Evolutionary conservation across 2,888 invertebrate genomes (phyloP).

Genomic region (Oxytorus armatus): DNA sequence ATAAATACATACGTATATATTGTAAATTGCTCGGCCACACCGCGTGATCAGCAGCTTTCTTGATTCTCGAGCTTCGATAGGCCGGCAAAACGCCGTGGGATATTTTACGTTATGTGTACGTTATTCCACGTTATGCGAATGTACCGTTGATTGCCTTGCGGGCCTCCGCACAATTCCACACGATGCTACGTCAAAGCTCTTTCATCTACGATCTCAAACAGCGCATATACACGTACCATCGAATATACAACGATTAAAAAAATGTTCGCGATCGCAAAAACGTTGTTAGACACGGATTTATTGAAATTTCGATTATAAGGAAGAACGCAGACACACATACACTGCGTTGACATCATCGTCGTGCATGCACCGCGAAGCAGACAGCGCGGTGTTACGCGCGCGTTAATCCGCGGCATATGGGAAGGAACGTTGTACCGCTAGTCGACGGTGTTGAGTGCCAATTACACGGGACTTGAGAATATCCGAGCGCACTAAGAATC

Average conservation of each 20-base stretch:
- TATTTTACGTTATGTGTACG: slow-evolving; percentile 66
- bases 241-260: no score
- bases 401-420: slow-evolving; percentile 54
- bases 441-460: slow-evolving; percentile 67
- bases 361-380: slow-evolving; percentile 29
- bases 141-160: slow-evolving; percentile 81
- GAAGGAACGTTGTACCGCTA: slow-evolving; percentile 65
- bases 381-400: slow-evolving; percentile 43
- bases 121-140: slow-evolving; percentile 76
- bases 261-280: no score
- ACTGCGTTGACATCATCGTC: slow-evolving; percentile 33
- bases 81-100: slow-evolving; percentile 33
- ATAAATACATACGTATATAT: background rate
- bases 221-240: background rate
- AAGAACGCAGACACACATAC: background rate
- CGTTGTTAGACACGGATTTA: no score
- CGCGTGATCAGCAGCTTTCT: background rate
- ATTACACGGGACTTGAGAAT: slow-evolving; percentile 66
- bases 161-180: slow-evolving; percentile 70
- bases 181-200: slow-evolving; percentile 58
- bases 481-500: slow-evolving; percentile 18
- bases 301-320: no score
- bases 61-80: slow-evolving; percentile 33
- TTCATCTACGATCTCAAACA: slow-evolving; percentile 57
- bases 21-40: slow-evolving; percentile 17